Evolutionary conservation across 2,113 vertebrate genomes (phyloP), one percentile per base, ranked within the genome.

Genomic region (Scytalopus superciliaris): DNA sequence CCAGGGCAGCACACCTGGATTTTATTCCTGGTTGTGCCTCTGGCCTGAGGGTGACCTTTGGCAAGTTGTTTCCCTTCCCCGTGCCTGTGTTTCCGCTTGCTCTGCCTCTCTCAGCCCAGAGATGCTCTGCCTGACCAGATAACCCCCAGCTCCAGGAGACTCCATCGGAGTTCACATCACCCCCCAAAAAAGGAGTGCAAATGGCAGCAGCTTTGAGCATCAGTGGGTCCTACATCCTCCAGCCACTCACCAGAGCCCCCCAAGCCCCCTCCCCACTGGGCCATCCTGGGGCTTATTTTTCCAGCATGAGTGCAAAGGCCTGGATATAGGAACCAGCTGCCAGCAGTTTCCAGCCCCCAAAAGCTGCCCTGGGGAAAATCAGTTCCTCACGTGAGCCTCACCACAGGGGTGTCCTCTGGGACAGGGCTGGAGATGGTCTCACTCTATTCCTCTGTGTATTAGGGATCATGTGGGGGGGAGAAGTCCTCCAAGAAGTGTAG

Each of bases 301-400:
- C 60, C 1, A 4, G 16, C 0, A 1, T 72, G 59, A 62, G 77
- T 52, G 31, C 68, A 60, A 72, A 86, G n/a, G 22, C 19, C 80
- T 76, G 57, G 47, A 84, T n/a, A 74, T 7, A 84, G 2, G 15
- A 94, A 82, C 77, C 91, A 93, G 68, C 89, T 93, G 90, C 55
- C 3, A 25, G 72, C 23, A 9, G 67, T 63, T 73, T 66, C 75
- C 90, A 76, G 47, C 39, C 53, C 79, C 63, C 7, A 35, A 10
- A 56, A 18, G 9, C 55, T 81, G 53, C 12, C 42, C 62, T 18
- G 6, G 39, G 67, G 53, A 63, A 76, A 77, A 81, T 4, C 39
- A 53, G 67, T 16, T 7, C 66, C 84, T 64, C 5, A 14, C 19
- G 14, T 12, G 35, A 64, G 49, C 64, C 57, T 28, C 2, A 1